Evolutionary conservation across 2,113 vertebrate species (phyloP), one percentile per base, ranked within the genome.

Genomic region (Lagopus muta): DNA sequence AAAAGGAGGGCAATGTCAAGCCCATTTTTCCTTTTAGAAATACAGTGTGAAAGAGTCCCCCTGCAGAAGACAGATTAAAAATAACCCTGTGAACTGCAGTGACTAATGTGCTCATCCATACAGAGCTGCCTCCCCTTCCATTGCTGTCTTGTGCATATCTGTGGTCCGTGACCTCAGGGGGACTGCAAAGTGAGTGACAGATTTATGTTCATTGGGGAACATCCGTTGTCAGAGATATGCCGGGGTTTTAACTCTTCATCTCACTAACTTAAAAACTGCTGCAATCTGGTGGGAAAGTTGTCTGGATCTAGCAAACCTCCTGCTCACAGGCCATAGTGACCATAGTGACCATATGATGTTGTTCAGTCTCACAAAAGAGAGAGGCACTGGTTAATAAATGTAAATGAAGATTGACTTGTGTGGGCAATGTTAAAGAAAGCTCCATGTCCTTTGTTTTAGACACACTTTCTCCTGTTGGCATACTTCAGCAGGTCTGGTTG

Each of bases 181-280:
- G 38, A 48, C 47, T 18, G 25, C 40, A 55, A 38, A 60, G 11
- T 15, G 45, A 67, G 13, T 10, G 45, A 38, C 34, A 62, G 47
- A 50, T 89, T 73, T 90, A 55, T 13, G 18, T 81, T 71, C 65
- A n/a, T 25, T 30, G 52, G 60, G 34, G 52, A 77, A 72, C 38
- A 67, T 40, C 40, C 0, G 0, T 67, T 73, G 48, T 12, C 60
- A 67, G 27, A 1, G 1, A 43, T 19, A 60, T 20, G n/a, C 52
- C 19, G 38, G 12, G 7, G 13, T 86, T 76, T 70, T 52, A 65
- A 21, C 9, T 61, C 52, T 72, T 66, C 12, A 6, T 55, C 54
- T 61, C 30, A n/a, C 52, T 64, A 18, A 47, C 69, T 81, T 82
- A 45, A 18, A 32, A 86, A 86, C 45, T 66, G 45, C 54, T 66